Percentiles rank a stretch among this genome's conserved stretches.
These are phyloP conservation scores for Drosophila austrosaltans DNA, from an alignment of 2,888 invertebrate species.

Conservation along the genomic window DNA sequence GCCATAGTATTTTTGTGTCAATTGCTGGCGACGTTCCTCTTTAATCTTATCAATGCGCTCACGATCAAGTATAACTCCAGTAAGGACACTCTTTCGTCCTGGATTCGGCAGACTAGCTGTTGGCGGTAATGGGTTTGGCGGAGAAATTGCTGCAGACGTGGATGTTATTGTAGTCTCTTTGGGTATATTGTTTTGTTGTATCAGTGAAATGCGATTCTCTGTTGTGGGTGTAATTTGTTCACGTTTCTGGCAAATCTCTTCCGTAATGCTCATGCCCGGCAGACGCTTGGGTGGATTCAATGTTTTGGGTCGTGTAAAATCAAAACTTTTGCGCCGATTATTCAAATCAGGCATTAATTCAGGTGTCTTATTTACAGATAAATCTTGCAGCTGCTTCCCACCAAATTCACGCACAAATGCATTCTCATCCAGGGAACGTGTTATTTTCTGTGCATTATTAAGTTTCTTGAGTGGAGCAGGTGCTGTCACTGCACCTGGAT, in stretches of 20 bases:
- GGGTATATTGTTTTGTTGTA: constrained; percentile 85
- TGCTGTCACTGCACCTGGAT: constrained; percentile 45
- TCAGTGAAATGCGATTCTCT: constrained; percentile 86
- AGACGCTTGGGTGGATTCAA: constrained; percentile 85
- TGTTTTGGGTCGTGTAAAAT: constrained; percentile 86
- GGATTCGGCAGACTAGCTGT: constrained; percentile 42
- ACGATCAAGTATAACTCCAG: constrained; percentile 87
- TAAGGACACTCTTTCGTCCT: constrained; percentile 82
- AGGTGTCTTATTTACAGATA: constrained; percentile 72
- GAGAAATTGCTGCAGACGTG: not conserved
- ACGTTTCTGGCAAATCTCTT: constrained; percentile 76
- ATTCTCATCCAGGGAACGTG: constrained; percentile 89
- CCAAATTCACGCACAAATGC: constrained; percentile 89
- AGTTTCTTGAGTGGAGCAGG: constrained; percentile 82
- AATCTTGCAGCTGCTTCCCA: constrained; percentile 80
- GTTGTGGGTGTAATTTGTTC: constrained; percentile 85
- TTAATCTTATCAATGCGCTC: constrained; percentile 95
- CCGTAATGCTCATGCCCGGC: constrained; percentile 82
- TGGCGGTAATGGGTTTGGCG: constrained; percentile 36
- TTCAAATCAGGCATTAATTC: constrained; percentile 71
- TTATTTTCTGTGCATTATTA: constrained; percentile 86
- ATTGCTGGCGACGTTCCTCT: constrained; percentile 92
- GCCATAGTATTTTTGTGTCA: constrained; percentile 93
- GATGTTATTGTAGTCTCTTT: constrained; percentile 64
- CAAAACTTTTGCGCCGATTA: constrained; percentile 85